Evolutionary conservation across 1,140 invertebrate species (phyloP).

Genomic region (Papilio helenus): DNA sequence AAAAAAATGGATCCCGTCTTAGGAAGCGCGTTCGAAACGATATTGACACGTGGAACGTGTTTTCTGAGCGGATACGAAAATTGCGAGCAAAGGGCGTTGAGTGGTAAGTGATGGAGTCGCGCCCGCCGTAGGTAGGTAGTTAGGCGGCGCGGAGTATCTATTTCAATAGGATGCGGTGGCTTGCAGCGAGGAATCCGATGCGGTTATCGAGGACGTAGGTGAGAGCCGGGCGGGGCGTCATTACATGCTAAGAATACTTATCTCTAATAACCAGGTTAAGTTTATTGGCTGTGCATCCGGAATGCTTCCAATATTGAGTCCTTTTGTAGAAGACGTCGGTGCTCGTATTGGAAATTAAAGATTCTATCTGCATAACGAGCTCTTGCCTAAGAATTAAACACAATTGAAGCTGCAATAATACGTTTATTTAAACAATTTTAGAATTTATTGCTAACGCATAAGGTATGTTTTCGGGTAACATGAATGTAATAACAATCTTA

Average conservation of each 20-base stretch:
- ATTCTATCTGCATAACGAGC: conserved; percentile 58
- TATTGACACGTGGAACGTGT: conserved; percentile 45
- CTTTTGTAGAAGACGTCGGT: conserved; percentile 45
- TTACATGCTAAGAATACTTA: not conserved
- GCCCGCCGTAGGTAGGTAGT: conserved; percentile 56
- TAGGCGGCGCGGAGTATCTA: conserved; percentile 67
- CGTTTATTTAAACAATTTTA: not conserved
- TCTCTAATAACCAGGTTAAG: conserved; percentile 1
- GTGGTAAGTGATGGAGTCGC: conserved; percentile 51
- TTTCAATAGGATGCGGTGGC: conserved; percentile 76
- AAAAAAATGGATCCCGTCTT: conserved; percentile 21
- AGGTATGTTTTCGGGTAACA: not conserved
- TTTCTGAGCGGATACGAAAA: conserved; percentile 50
- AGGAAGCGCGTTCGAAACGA: conserved; percentile 18
- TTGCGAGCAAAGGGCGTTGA: conserved; percentile 32
- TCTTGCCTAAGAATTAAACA: conserved; percentile 41
- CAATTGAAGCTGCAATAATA: not conserved
- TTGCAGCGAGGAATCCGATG: conserved; percentile 78
- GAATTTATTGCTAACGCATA: not conserved
- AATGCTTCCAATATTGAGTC: conserved; percentile 7
- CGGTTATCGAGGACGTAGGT: conserved; percentile 77
- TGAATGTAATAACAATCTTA: too few species aligned
- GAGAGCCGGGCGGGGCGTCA: conserved; percentile 63
- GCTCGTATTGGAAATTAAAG: conserved; percentile 56
- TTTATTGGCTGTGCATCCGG: not conserved